phyloP scores from a whole-genome alignment of 2,888 invertebrate genomes.

The Apodemia mormo region DNA sequence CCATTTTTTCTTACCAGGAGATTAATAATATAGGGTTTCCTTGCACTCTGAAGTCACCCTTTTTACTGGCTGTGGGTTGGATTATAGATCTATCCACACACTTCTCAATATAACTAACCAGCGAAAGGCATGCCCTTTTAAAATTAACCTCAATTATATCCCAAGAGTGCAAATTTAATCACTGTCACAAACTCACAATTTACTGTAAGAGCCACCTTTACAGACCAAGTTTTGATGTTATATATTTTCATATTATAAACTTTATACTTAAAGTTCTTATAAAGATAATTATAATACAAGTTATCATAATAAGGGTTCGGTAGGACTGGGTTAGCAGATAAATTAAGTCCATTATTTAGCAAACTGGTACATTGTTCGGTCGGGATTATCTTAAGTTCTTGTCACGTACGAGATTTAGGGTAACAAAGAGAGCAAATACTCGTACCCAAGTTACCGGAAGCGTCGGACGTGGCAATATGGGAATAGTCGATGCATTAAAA shows the following conservation, averaged over 20 bases:
- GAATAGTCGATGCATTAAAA: constrained; percentile 27
- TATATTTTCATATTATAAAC: not conserved
- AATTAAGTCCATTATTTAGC: constrained; percentile 42
- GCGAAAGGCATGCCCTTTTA: too few species aligned
- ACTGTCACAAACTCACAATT: too few species aligned
- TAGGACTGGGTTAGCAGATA: constrained; percentile 39
- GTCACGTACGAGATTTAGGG: constrained; percentile 43
- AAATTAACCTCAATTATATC: too few species aligned
- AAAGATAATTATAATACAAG: not conserved
- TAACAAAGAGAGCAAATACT: constrained; percentile 25
- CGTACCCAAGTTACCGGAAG: constrained; percentile 28
- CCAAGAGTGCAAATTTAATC: too few species aligned
- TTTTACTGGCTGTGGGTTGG: too few species aligned
- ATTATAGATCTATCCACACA: too few species aligned
- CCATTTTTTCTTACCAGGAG: too few species aligned
- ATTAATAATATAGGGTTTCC: too few species aligned
- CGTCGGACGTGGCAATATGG: constrained; percentile 25
- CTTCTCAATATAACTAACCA: too few species aligned
- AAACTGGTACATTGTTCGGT: constrained; percentile 37
- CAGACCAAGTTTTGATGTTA: too few species aligned
- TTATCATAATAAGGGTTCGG: constrained; percentile 4
- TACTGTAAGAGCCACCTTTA: too few species aligned
- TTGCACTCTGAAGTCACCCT: too few species aligned
- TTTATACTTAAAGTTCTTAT: constrained; percentile 18
- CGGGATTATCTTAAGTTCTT: constrained; percentile 41